Evolutionary conservation across 1,140 invertebrate genomes (phyloP).

Genomic region (Leptopilina clavipes): DNA sequence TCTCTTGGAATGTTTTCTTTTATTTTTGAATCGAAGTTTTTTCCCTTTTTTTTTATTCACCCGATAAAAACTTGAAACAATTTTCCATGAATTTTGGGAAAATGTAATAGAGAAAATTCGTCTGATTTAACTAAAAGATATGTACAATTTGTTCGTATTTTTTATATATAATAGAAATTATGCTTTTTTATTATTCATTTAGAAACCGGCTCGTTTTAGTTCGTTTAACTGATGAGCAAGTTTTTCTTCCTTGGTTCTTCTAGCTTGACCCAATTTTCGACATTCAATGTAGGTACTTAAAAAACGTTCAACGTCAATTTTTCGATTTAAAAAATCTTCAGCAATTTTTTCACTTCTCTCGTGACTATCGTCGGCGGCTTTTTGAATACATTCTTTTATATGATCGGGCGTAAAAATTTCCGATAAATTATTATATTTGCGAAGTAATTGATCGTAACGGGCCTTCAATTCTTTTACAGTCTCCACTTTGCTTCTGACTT

Average conservation of each 20-base stretch:
- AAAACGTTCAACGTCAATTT: conserved; percentile 85
- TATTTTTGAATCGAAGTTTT: background rate
- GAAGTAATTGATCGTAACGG: conserved; percentile 81
- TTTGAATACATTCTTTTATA: conserved; percentile 80
- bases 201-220: conserved; percentile 79
- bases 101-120: conserved; percentile 9
- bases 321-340: conserved; percentile 83
- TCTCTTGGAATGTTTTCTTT: background rate
- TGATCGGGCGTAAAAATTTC: conserved; percentile 83
- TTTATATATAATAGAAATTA: conserved; percentile 54
- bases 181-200: conserved; percentile 46
- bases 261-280: conserved; percentile 81
- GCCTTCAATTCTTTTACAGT: conserved; percentile 81
- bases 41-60: too few species aligned
- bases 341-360: conserved; percentile 84
- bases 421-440: conserved; percentile 81
- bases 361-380: conserved; percentile 81
- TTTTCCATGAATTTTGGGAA: background rate
- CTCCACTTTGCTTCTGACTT: conserved; percentile 79
- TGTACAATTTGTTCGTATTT: conserved; percentile 62
- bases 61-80: conserved; percentile 8
- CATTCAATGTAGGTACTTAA: conserved; percentile 81
- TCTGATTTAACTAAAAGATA: conserved; percentile 66
- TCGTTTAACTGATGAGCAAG: conserved; percentile 83
- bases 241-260: conserved; percentile 86